Evolutionary conservation across 2,113 vertebrate species (phyloP).

Genomic region (Euleptes europaea): DNA sequence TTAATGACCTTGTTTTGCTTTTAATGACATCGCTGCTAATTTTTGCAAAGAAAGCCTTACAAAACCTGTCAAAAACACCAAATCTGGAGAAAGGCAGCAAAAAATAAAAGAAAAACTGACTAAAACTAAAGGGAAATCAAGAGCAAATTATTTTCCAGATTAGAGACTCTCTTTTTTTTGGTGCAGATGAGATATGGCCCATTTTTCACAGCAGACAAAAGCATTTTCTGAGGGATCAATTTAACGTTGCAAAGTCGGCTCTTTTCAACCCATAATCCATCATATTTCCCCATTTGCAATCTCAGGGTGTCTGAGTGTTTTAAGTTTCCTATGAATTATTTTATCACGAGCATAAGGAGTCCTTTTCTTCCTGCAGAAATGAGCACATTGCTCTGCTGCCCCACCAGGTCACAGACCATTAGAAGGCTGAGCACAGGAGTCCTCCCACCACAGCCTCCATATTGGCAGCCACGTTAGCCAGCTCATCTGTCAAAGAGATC

Average conservation of each 20-base stretch:
- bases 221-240: constrained; percentile 99
- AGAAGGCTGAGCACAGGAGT: constrained; percentile 74
- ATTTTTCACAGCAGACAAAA: constrained; percentile 99
- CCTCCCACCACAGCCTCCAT: constrained; percentile 78
- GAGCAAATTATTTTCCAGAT: constrained; percentile 84
- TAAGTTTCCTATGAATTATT: constrained; percentile 87
- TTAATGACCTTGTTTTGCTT: neutral
- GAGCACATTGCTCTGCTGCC: constrained; percentile 65
- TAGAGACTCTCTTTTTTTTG: constrained; percentile 67
- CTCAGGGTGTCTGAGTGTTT: constrained; percentile 81
- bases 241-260: constrained; percentile 89
- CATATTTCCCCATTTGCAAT: constrained; percentile 91
- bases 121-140: constrained; percentile 73
- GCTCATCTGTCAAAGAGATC: constrained; percentile 87
- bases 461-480: constrained; percentile 82
- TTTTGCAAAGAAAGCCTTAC: neutral
- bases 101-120: neutral
- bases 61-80: neutral
- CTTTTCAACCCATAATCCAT: constrained; percentile 96
- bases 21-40: neutral
- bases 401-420: constrained; percentile 74
- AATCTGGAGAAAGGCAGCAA: neutral
- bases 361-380: constrained; percentile 66
- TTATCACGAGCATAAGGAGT: constrained; percentile 71
- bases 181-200: constrained; percentile 85